Conservation (phyloP, 2,113 vertebrate genomes). For the Chlamydotis undulata region DNA sequence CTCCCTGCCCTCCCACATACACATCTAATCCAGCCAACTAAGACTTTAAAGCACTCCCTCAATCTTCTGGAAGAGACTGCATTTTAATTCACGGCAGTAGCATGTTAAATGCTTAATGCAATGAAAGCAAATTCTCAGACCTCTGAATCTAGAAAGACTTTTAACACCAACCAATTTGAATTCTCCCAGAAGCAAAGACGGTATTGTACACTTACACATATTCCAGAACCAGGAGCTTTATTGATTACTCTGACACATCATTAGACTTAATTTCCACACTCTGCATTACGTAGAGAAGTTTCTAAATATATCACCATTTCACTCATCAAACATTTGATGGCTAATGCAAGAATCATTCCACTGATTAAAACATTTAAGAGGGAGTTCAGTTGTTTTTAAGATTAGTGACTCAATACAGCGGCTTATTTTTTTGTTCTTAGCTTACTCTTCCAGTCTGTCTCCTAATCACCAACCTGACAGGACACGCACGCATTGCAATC, state of each 20-base stretch:
- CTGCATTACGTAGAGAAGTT: not conserved
- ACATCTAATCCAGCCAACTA: not conserved
- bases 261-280: conserved; percentile 26
- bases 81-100: not conserved
- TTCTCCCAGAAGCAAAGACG: not conserved
- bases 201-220: not conserved
- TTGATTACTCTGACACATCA: conserved; percentile 14
- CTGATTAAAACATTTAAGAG: conserved; percentile 5
- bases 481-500: accelerated
- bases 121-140: conserved; percentile 4
- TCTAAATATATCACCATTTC: conserved; percentile 33
- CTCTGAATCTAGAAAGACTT: not conserved
- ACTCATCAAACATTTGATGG: conserved; percentile 3
- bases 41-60: not conserved
- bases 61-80: not conserved
- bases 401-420: not conserved
- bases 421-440: not conserved
- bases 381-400: not conserved
- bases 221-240: not conserved
- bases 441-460: not conserved
- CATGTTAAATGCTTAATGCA: not conserved
- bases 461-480: not conserved
- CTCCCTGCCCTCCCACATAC: conserved; percentile 12
- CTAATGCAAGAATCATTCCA: conserved; percentile 16
- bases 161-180: not conserved